phyloP scores from a whole-genome alignment of 1,140 invertebrate genomes.

The Halictus rubicundus region DNA sequence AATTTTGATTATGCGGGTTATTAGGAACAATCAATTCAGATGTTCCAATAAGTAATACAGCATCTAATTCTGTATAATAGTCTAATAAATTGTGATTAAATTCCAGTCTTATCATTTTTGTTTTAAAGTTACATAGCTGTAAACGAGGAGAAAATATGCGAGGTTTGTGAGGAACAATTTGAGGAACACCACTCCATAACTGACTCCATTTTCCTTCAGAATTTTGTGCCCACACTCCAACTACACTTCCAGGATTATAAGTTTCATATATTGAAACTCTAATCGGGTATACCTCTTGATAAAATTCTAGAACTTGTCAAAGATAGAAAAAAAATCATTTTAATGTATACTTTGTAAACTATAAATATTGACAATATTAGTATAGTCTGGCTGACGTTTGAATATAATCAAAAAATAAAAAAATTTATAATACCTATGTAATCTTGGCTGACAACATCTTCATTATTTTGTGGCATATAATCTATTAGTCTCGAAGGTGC shows the following conservation, averaged over 20 bases:
- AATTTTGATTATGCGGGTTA: conserved; percentile 65
- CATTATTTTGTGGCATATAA: conserved; percentile 88
- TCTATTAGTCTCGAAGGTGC: conserved; percentile 86
- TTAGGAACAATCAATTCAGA: conserved; percentile 74
- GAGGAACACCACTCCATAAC: conserved; percentile 88
- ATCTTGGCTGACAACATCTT: conserved; percentile 87
- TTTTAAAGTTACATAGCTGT: conserved; percentile 75
- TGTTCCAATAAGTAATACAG: conserved; percentile 87
- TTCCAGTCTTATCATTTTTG: conserved; percentile 84
- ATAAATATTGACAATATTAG: conserved; percentile 11
- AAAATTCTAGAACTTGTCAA: conserved; percentile 86
- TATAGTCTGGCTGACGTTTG: not conserved
- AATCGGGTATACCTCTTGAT: conserved; percentile 87
- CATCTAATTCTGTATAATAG: conserved; percentile 95
- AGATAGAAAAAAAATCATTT: conserved; percentile 64
- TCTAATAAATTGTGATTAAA: conserved; percentile 90
- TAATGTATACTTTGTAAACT: conserved; percentile 10
- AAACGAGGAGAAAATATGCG: conserved; percentile 89
- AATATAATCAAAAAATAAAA: not conserved
- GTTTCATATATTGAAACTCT: conserved; percentile 92
- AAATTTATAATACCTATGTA: conserved; percentile 87
- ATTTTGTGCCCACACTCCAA: conserved; percentile 89
- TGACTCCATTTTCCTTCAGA: conserved; percentile 85
- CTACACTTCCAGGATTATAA: conserved; percentile 93
- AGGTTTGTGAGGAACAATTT: conserved; percentile 83